Base-by-base conservation (phyloP, 2,888 invertebrate species). In the Bellardia pandia region DNA sequence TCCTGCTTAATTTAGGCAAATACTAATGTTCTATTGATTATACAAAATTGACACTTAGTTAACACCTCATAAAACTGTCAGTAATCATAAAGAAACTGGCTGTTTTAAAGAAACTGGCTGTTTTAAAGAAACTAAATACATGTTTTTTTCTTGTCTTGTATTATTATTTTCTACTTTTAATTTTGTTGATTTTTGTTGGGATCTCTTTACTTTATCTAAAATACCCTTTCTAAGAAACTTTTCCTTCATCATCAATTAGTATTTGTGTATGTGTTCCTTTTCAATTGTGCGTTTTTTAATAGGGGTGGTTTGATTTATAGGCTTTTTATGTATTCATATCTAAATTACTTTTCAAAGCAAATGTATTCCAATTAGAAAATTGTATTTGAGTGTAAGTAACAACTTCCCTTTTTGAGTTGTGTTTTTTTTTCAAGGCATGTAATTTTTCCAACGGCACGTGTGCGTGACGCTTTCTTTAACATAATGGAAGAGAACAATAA, bases 51-150 rank as follows among this genome's bases (percentile, higher is more conserved):
- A 75, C 74, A 86, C 86, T 62, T 64, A 62, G 56, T 91, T 91
- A 91, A 90, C 92, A 91, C 92, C 90, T 88, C 72, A 85, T 88
- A 74, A 88, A 77, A 80, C 48, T 62, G 60, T 40, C 62, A 80
- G 75, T 60, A 71, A 74, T 81, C 78, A 86, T 77, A 48, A 62
- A 23, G 30, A 23, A 51, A 42, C 40, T 0, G 4, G 0, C 9
- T 56, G 4, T 33, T 66, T n/a, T 77, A 48, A 62, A 23, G 30
- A 23, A 51, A 42, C 40, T 0, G 4, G 0, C 9, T 56, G 4
- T 33, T 48, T 14, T 30, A 30, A 2, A 0, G 14, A 62, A 45
- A 80, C 33, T 40, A 45, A 6, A 48, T 42, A 30, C 58, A 58
- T 37, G 66, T 58, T 40, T 60, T 56, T 9, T 45, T 37, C 11